phyloP scores from a whole-genome alignment of 2,888 invertebrate genomes.

The Luperina nickerlii region DNA sequence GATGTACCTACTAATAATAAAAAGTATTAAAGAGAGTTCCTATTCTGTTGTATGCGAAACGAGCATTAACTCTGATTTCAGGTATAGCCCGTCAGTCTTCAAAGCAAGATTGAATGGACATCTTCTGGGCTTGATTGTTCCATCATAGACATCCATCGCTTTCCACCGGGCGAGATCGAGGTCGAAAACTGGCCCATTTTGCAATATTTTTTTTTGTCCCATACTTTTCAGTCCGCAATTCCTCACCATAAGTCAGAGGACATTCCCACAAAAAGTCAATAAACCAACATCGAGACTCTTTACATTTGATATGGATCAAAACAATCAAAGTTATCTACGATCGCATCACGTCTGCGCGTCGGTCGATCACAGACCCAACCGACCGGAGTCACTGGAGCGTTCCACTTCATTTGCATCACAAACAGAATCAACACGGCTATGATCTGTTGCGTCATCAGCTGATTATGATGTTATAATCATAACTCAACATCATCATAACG shows the following conservation, averaged over 20 bases:
- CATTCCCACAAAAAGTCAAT: background rate
- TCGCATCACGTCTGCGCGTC: slow-evolving; percentile 22
- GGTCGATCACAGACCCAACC: slow-evolving; percentile 43
- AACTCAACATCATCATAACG: background rate
- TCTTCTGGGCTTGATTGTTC: no score
- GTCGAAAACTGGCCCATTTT: no score
- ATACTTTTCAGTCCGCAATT: background rate
- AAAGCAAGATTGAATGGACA: no score
- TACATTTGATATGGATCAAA: slow-evolving; percentile 18
- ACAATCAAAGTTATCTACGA: slow-evolving; percentile 33
- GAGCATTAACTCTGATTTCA: background rate
- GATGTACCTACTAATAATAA: background rate
- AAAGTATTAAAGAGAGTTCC: background rate
- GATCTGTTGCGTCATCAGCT: slow-evolving; percentile 74
- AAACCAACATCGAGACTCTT: background rate
- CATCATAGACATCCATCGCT: no score
- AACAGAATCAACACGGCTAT: slow-evolving; percentile 71
- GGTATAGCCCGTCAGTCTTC: no score
- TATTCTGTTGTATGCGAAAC: background rate
- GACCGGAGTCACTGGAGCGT: slow-evolving; percentile 58
- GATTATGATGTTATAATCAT: slow-evolving; percentile 56
- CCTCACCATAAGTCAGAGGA: background rate
- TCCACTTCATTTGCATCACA: slow-evolving; percentile 78
- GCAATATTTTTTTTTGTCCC: no score
- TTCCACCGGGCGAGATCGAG: no score